Conservation (phyloP, 2,797 vertebrate genomes). For the Eidolon dupreanum region DNA sequence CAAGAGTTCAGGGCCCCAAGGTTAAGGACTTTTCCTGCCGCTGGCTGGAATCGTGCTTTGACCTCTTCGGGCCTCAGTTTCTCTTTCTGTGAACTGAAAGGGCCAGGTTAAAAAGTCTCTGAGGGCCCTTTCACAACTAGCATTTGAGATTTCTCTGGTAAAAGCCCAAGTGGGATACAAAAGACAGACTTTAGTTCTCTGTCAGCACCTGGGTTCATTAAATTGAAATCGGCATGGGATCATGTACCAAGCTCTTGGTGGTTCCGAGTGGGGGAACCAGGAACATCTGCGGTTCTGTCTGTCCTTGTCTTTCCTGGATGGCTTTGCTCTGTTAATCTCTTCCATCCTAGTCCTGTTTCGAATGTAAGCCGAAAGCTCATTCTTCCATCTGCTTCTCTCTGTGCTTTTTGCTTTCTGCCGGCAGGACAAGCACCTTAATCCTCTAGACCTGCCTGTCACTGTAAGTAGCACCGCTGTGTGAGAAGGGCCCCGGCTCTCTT, state of each 20-base stretch:
- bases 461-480: slow-evolving; percentile 90
- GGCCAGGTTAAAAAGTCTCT: neutral
- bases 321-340: slow-evolving; percentile 82
- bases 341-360: slow-evolving; percentile 78
- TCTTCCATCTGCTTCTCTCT: slow-evolving; percentile 87
- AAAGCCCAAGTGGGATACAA: neutral
- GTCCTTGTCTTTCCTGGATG: slow-evolving; percentile 79
- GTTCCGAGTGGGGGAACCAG: slow-evolving; percentile 10
- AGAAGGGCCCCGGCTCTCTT: slow-evolving; percentile 53
- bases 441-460: slow-evolving; percentile 95
- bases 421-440: slow-evolving; percentile 95
- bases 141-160: neutral
- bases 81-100: neutral
- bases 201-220: neutral
- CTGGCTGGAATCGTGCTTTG: neutral
- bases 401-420: slow-evolving; percentile 87
- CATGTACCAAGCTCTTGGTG: neutral
- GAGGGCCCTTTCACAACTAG: neutral
- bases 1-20: neutral
- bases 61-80: neutral
- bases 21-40: neutral
- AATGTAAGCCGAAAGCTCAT: slow-evolving; percentile 81
- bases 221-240: neutral
- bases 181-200: neutral
- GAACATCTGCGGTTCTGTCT: slow-evolving; percentile 80